A percentile compares a stretch with the other conserved stretches of the same genome.
Conservation (phyloP, 2,888 invertebrate genomes). For the Bombylius discolor region DNA sequence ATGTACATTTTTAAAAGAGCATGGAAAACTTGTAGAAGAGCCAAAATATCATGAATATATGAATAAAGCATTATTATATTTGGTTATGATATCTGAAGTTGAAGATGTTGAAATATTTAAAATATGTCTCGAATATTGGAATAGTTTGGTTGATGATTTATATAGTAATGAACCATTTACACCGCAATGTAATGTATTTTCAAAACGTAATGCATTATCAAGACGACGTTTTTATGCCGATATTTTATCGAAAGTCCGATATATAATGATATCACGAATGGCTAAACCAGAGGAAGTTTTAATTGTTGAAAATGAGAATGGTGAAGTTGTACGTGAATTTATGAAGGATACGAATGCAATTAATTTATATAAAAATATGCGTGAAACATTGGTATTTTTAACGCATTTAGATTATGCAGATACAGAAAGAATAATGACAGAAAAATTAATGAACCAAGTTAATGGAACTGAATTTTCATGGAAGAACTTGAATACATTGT, state of each 20-base stretch:
- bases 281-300: conserved; percentile 99
- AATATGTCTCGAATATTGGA: conserved; percentile 99
- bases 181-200: conserved; percentile 27
- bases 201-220: conserved; percentile 34
- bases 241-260: conserved; percentile 75
- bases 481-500: conserved; percentile 98
- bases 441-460: conserved; percentile 95
- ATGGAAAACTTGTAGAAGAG: conserved; percentile 77
- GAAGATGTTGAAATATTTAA: conserved; percentile 99
- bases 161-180: conserved; percentile 74
- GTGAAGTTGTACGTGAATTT: conserved; percentile 97
- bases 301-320: conserved; percentile 99
- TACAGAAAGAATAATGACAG: conserved; percentile 98
- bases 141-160: conserved; percentile 78
- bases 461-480: conserved; percentile 99
- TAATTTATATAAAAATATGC: conserved; percentile 98
- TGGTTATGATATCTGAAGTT: conserved; percentile 89
- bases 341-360: conserved; percentile 99
- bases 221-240: conserved; percentile 64
- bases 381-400: conserved; percentile 92
- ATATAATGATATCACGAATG: conserved; percentile 99
- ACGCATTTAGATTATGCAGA: conserved; percentile 97
- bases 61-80: conserved; percentile 71
- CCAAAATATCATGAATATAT: conserved; percentile 62
- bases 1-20: conserved; percentile 92